Base-by-base conservation (phyloP, 2,888 invertebrate species). In the Thalpophila matura region DNA sequence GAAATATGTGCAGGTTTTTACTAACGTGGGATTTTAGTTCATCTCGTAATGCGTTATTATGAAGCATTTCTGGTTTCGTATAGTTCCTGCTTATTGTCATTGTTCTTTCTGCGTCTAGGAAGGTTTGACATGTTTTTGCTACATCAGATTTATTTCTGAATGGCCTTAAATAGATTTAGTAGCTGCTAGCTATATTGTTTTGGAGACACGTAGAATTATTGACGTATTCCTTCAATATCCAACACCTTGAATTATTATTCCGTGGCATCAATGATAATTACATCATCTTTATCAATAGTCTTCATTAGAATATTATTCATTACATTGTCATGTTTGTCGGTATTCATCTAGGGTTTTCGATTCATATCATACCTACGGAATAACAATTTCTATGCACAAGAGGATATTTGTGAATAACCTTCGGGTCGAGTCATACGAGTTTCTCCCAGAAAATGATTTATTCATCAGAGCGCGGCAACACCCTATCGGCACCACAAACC, bases 371-470 rank as follows among this genome's bases (percentile, higher is more conserved):
- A 61, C 55, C 16, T 49, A 61, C 33, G 53, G 50, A 74, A 77
- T 82, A 77, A 76, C 68, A 80, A 82, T 78, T 74, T 82, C 58
- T 77, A 64, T 80, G 68, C 61, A 70, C 50, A 59, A 69, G 59
- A 37, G 62, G 67, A 77, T 77, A 73, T 80, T 80, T 79, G 42
- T 51, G 66, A 72, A 71, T 61, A 66, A 63, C 64, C 67, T 70
- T 58, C 51, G 72, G 75, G 74, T 75, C 68, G 74, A 79, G 68
- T 79, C 72, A 72, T 66, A 74, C 73, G 72, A 80, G 81, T 79
- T 74, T 80, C 74, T 73, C 50, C 49, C 49, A 61, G 58, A 67
- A 65, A 69, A 82, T 84, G 84, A 82, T 84, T 84, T 84, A 84
- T 84, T 84, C 84, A 84, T 77, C 77, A 72, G 69, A 70, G 73